Conservation (phyloP, 1,140 invertebrate species). For the Oreohelix idahoensis region DNA sequence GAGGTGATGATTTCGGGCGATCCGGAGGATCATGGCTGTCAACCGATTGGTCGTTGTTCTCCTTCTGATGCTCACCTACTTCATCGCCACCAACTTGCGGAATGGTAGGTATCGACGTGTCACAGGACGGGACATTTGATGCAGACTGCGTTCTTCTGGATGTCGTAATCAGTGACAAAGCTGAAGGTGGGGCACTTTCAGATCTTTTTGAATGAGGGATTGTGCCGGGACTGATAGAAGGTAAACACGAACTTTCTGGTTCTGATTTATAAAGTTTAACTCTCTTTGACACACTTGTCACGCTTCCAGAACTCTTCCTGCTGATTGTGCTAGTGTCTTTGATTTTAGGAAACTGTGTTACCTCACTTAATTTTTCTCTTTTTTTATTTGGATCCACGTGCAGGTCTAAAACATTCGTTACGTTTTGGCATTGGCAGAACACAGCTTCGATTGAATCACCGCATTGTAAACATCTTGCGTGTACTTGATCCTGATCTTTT, state of each 20-base stretch:
- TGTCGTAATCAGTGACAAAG: background rate
- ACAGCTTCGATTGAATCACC: background rate
- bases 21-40: background rate
- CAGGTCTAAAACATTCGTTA: background rate
- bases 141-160: background rate
- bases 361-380: background rate
- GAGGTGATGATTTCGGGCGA: constrained; percentile 25
- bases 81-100: background rate
- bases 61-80: background rate
- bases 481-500: background rate
- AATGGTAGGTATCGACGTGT: background rate
- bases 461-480: background rate
- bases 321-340: background rate
- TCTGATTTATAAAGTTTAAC: background rate
- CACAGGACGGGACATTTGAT: background rate
- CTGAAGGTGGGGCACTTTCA: constrained; percentile 18
- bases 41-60: background rate
- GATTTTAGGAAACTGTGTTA: background rate
- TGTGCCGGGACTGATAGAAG: background rate
- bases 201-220: background rate
- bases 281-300: background rate
- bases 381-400: background rate
- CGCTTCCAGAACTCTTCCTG: background rate
- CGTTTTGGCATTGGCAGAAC: background rate
- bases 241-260: background rate